These are phyloP conservation scores for Nannobrachium achirus DNA, from an alignment of 2,113 vertebrate genomes.

Conservation along the genomic window DNA sequence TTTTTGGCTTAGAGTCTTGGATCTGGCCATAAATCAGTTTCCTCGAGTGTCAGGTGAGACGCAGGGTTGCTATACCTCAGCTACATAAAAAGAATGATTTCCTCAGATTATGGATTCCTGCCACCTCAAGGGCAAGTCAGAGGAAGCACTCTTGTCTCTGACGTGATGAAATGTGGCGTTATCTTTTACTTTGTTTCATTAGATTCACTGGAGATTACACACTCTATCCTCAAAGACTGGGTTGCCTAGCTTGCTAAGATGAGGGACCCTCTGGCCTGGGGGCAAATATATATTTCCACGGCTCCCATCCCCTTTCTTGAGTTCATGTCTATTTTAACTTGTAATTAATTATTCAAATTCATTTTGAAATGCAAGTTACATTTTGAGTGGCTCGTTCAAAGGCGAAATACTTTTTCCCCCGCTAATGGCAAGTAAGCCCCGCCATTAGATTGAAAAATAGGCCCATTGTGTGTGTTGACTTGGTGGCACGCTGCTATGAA, in stretches of 20 bases:
- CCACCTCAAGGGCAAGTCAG: conserved; percentile 74
- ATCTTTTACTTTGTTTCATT: conserved; percentile 84
- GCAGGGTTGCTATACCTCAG: conserved; percentile 66
- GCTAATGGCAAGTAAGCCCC: conserved; percentile 75
- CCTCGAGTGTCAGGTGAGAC: conserved; percentile 67
- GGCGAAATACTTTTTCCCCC: conserved; percentile 53
- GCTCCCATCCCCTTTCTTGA: conserved; percentile 59
- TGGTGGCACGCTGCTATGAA: conserved; percentile 82
- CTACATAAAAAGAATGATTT: conserved; percentile 74
- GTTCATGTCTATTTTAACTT: conserved; percentile 69
- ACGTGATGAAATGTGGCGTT: conserved; percentile 77
- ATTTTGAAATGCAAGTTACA: conserved; percentile 76
- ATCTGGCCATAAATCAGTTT: conserved; percentile 69
- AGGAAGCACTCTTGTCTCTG: conserved; percentile 67
- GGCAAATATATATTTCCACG: conserved; percentile 67
- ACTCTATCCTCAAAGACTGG: conserved; percentile 71
- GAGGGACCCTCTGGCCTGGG: conserved; percentile 74
- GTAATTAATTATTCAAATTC: conserved; percentile 83
- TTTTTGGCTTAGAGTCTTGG: conserved; percentile 45
- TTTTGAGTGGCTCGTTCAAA: conserved; percentile 79
- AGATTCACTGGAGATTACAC: conserved; percentile 79
- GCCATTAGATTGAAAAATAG: conserved; percentile 84
- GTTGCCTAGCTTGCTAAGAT: conserved; percentile 69
- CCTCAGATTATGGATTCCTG: conserved; percentile 75
- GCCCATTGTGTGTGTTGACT: conserved; percentile 81